Conservation (phyloP, 2,888 invertebrate species). For the Acrocera orbiculus region DNA sequence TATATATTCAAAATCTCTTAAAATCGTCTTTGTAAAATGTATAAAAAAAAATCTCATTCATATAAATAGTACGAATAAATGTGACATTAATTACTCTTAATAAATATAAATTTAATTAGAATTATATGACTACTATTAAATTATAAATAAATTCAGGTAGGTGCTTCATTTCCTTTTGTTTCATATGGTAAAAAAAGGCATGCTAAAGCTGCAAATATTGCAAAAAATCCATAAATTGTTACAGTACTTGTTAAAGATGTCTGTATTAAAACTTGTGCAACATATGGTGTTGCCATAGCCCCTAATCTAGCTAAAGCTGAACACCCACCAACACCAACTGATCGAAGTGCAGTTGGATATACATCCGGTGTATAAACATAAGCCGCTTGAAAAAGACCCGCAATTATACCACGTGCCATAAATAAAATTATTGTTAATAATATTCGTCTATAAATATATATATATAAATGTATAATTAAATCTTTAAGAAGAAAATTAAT, state of each 20-base stretch:
- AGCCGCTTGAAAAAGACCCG: conserved; percentile 87
- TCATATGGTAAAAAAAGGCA: conserved; percentile 47
- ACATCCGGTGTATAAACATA: conserved; percentile 94
- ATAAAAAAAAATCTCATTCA: no score
- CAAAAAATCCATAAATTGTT: conserved; percentile 40
- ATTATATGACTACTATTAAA: background rate
- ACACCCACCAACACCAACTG: conserved; percentile 83
- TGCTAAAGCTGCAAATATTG: conserved; percentile 40
- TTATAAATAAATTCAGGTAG: background rate
- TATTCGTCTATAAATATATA: conserved; percentile 40
- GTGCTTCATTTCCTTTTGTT: conserved; percentile 33
- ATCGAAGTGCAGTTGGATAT: conserved; percentile 73
- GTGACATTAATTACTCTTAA: no score
- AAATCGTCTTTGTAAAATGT: no score
- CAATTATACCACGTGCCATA: conserved; percentile 76
- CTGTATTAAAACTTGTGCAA: conserved; percentile 66
- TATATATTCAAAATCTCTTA: no score
- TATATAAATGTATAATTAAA: background rate
- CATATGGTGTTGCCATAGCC: conserved; percentile 85
- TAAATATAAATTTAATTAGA: no score
- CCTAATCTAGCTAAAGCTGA: conserved; percentile 82
- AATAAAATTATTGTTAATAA: conserved; percentile 70
- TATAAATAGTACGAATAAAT: no score
- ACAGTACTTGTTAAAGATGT: conserved; percentile 39
- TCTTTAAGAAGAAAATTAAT: conserved; percentile 1